A percentile compares a stretch with the other conserved stretches of the same genome.
These are phyloP conservation scores for Nansenia antarctica DNA, from an alignment of 2,113 vertebrate genomes.

Conservation along the genomic window DNA sequence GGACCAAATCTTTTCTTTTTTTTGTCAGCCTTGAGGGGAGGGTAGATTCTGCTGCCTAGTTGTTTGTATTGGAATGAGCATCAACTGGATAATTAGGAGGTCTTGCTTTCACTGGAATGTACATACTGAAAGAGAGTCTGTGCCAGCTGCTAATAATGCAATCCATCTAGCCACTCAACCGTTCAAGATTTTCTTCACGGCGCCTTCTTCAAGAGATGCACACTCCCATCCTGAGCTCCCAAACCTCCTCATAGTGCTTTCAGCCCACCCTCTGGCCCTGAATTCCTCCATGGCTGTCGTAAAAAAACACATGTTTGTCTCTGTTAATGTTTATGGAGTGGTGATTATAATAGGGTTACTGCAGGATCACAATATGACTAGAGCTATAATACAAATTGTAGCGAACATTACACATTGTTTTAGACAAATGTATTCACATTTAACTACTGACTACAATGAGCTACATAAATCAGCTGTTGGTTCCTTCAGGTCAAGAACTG, in stretches of 20 bases:
- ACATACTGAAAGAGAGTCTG: slow-evolving; percentile 24
- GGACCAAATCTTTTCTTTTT: slow-evolving; percentile 5
- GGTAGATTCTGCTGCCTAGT: slow-evolving; percentile 21
- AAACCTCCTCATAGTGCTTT: background rate
- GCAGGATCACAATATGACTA: background rate
- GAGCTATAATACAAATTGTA: background rate
- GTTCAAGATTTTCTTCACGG: slow-evolving; percentile 37
- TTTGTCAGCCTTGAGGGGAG: background rate
- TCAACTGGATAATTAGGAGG: slow-evolving; percentile 53
- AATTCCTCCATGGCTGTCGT: background rate
- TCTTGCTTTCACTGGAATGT: slow-evolving; percentile 48
- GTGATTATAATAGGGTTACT: background rate
- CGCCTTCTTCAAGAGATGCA: slow-evolving; percentile 30
- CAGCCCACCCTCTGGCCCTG: too few species aligned
- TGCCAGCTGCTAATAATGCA: slow-evolving; percentile 49
- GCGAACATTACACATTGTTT: background rate
- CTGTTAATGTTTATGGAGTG: background rate
- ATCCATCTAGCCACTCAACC: slow-evolving; percentile 46
- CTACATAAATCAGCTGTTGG: background rate
- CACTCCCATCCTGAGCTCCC: background rate
- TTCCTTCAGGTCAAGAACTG: too few species aligned
- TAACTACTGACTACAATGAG: too few species aligned
- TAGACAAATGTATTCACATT: too few species aligned
- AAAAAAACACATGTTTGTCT: background rate
- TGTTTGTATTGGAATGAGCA: slow-evolving; percentile 55